Conservation (phyloP, 2,888 invertebrate genomes). For the Platycheirus rosarum region DNA sequence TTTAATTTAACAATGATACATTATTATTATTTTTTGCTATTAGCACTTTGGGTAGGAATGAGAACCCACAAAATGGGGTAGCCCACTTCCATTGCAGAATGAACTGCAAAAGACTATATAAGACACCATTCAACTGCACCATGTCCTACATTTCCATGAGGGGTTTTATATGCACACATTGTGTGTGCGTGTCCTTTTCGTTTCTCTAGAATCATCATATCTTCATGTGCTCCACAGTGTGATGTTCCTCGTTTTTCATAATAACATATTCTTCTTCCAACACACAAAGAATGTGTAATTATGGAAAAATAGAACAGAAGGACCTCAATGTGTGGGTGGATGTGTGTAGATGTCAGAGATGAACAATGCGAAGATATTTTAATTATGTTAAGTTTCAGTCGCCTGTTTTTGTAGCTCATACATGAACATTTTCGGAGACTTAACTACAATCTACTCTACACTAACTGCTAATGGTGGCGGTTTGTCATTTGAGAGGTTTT, state of each 20-base stretch:
- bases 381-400: slow-evolving; percentile 72
- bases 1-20: slow-evolving; percentile 61
- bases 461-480: slow-evolving; percentile 65
- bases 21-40: slow-evolving; percentile 54
- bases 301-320: slow-evolving; percentile 71
- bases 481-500: slow-evolving; percentile 44
- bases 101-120: slow-evolving; percentile 62
- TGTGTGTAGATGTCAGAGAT: slow-evolving; percentile 42
- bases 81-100: slow-evolving; percentile 46
- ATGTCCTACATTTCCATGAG: slow-evolving; percentile 70
- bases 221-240: slow-evolving; percentile 62
- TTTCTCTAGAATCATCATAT: slow-evolving; percentile 65
- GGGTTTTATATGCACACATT: slow-evolving; percentile 27
- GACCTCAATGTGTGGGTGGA: slow-evolving; percentile 39
- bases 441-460: slow-evolving; percentile 10
- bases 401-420: slow-evolving; percentile 19
- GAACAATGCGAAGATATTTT: slow-evolving; percentile 72
- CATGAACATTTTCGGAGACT: slow-evolving; percentile 41
- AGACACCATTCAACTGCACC: slow-evolving; percentile 60
- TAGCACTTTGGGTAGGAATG: slow-evolving; percentile 20
- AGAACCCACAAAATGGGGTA: slow-evolving; percentile 36
- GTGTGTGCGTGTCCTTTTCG: slow-evolving; percentile 52
- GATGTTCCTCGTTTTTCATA: slow-evolving; percentile 66
- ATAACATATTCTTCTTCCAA: slow-evolving; percentile 70
- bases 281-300: slow-evolving; percentile 74